Evolutionary conservation across 1,140 invertebrate species (phyloP).

Genomic region (Camponotus vicinus): DNA sequence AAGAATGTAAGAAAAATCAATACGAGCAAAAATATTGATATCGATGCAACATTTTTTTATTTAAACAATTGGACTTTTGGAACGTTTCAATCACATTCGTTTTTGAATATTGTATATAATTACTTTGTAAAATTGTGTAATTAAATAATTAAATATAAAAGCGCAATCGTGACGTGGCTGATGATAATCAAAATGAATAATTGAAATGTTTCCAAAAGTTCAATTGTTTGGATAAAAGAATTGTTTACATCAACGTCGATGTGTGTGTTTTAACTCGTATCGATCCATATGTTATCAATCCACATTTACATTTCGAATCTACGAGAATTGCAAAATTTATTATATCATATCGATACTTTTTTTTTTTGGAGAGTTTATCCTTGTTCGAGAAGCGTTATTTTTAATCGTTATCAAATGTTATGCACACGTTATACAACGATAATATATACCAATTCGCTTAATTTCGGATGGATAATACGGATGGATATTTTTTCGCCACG

Average conservation of each 20-base stretch:
- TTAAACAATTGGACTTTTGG: slow-evolving; percentile 1
- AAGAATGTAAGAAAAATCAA: background rate
- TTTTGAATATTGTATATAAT: slow-evolving; percentile 20
- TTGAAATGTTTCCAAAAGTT: too few species aligned
- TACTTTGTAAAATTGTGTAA: slow-evolving; percentile 14
- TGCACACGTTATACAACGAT: too few species aligned
- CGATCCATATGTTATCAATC: too few species aligned
- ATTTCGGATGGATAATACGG: too few species aligned
- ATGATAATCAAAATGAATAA: too few species aligned
- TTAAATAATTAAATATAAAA: too few species aligned
- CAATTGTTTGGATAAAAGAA: slow-evolving; percentile 29
- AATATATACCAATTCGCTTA: too few species aligned
- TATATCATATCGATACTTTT: background rate
- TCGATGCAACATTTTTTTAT: slow-evolving; percentile 14
- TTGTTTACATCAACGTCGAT: background rate
- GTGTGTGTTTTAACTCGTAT: background rate
- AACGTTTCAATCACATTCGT: slow-evolving; percentile 9
- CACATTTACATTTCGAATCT: background rate
- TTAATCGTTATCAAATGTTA: background rate
- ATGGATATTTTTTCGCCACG: too few species aligned
- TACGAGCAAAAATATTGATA: background rate
- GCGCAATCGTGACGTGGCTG: too few species aligned
- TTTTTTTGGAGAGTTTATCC: background rate
- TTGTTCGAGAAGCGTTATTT: too few species aligned
- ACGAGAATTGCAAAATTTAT: background rate